These are phyloP conservation scores for Mus musculus DNA, from an alignment of 2,113 vertebrate genomes.

Conservation along the genomic window DNA sequence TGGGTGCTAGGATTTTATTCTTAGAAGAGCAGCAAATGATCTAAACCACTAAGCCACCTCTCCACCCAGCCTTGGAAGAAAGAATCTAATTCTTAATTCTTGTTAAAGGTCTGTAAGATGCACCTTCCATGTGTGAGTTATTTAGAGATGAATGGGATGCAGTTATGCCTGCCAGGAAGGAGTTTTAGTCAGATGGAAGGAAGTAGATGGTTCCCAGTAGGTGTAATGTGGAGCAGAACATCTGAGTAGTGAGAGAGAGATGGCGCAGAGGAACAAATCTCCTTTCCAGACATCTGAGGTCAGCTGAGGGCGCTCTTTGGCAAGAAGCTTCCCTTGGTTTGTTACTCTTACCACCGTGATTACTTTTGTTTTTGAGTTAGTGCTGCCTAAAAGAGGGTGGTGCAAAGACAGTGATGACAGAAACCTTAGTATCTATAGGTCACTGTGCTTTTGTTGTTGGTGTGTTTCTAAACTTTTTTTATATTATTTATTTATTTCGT, in stretches of 20 bases:
- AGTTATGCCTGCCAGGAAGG: constrained; percentile 27
- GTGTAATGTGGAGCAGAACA: not conserved
- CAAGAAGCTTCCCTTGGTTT: not conserved
- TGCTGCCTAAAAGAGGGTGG: not conserved
- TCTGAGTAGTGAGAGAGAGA: not conserved
- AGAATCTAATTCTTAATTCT: constrained; percentile 5
- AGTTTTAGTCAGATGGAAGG: constrained; percentile 30
- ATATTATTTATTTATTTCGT: not conserved
- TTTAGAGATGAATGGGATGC: constrained; percentile 1
- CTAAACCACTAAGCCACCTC: not conserved
- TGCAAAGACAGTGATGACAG: not conserved
- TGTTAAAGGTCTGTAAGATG: not conserved
- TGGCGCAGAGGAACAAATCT: constrained; percentile 24
- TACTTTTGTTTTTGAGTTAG: constrained; percentile 28
- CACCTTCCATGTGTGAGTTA: not conserved
- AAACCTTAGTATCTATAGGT: not conserved
- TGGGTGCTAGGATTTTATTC: not conserved
- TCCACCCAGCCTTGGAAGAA: not conserved
- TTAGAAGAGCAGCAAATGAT: not conserved
- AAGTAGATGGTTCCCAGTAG: not conserved
- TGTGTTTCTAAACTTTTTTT: not conserved
- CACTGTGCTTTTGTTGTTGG: not conserved
- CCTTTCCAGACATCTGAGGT: constrained; percentile 32
- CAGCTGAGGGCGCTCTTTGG: not conserved
- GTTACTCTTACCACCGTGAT: not conserved